Evolutionary conservation across 2,113 vertebrate genomes (phyloP), one percentile per base, ranked within the genome.

Genomic region (Pavo muticus): DNA sequence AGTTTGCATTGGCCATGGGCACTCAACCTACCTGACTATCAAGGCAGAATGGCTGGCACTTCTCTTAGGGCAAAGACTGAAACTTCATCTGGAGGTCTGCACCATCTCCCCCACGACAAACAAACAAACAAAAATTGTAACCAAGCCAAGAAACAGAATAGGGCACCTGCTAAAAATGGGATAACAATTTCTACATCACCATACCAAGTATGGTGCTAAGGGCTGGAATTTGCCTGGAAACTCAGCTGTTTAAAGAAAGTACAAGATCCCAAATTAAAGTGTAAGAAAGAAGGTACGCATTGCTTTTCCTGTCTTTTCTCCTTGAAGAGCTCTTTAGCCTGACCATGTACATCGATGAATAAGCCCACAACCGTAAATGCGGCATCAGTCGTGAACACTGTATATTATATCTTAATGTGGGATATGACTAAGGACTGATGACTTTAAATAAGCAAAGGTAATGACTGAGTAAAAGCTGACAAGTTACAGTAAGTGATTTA

Each of bases 121-220:
- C 0, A 65, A 65, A 17, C 0, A 24, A 29, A 47, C 2, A 45
- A 35, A 6, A 3, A 17, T 30, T 5, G 10, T 5, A 4, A 45
- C 25, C 1, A 45, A 63, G 2, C 2, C 1, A 64, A 82, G 27
- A 23, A 64, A 61, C 2, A 29, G 18, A 2, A 24, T 23, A 54
- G 27, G 16, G 2, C 2, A 61, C 5, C 20, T 50, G 4, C 5
- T 70, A 3, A 6, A 27, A 64, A 37, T 25, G 10, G 1, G 14
- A 82, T 39, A 64, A 5, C 11, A 82, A 21, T 48, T 7, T 50
- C 40, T 8, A 40, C 8, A 20, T 48, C 47, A 48, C 47, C 10
- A 10, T 25, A 57, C 5, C 8, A 89, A 75, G 20, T 29, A 29
- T 18, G 20, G 6, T 67, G 35, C 3, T 9, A 50, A 54, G 60